Percentiles rank a stretch among this genome's conserved stretches.
phyloP scores from a whole-genome alignment of 2,888 invertebrate genomes.

The Strigamia maritima region DNA sequence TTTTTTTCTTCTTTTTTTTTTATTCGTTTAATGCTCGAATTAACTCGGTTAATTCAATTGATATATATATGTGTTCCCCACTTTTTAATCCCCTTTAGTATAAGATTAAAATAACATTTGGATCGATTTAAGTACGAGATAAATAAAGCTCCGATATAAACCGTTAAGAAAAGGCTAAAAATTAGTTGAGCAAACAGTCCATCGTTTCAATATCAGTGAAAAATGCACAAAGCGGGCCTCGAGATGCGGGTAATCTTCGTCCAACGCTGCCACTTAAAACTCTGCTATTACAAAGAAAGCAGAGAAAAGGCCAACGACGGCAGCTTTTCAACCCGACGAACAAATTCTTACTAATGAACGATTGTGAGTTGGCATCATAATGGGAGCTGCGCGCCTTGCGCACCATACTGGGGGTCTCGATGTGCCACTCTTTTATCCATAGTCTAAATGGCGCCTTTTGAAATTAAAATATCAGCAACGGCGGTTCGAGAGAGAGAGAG shows the following conservation, averaged over 20 bases:
- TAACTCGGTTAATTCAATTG: too few relatives aligned
- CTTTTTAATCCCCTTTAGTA: background rate
- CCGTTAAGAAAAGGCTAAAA: background rate
- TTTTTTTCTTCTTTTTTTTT: background rate
- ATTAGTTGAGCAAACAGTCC: constrained; percentile 9
- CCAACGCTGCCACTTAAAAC: constrained; percentile 2
- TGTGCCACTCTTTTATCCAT: background rate
- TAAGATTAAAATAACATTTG: background rate
- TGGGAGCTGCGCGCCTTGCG: background rate
- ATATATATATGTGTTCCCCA: background rate
- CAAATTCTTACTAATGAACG: constrained; percentile 34
- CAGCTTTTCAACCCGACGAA: constrained; percentile 8
- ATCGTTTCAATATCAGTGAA: background rate
- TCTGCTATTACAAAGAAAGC: background rate
- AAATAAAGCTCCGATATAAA: background rate
- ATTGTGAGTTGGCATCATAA: constrained; percentile 27
- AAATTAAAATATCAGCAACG: constrained; percentile 28
- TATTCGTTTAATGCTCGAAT: background rate
- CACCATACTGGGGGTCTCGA: constrained; percentile 3
- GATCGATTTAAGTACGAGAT: constrained; percentile 7
- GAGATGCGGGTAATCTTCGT: constrained; percentile 27
- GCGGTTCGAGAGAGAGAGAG: background rate
- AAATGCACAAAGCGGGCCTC: background rate
- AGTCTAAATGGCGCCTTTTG: constrained; percentile 7
- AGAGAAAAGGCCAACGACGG: constrained; percentile 17